These are phyloP conservation scores for Micronycteris hirsuta DNA, from an alignment of 2,113 vertebrate species.

Conservation along the genomic window DNA sequence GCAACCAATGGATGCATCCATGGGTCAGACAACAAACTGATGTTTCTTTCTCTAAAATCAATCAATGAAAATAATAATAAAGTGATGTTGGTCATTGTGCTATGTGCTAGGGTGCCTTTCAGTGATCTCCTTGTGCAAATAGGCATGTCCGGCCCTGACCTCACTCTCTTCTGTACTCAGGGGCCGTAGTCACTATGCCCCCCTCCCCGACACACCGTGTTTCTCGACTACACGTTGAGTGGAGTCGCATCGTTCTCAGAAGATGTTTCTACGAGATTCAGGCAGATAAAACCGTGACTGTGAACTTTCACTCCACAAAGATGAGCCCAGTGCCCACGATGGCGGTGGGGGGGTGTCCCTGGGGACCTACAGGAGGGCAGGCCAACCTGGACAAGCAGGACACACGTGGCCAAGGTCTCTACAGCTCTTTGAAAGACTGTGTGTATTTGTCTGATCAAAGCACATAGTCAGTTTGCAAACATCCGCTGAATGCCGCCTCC, in stretches of 20 bases:
- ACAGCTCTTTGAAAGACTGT: background rate
- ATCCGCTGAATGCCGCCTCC: background rate
- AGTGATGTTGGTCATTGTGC: no score
- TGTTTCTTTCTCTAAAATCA: no score
- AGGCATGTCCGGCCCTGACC: background rate
- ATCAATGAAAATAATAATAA: no score
- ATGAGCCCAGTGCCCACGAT: background rate
- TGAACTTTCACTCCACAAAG: background rate
- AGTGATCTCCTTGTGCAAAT: background rate
- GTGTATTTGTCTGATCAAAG: background rate
- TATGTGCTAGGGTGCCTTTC: no score
- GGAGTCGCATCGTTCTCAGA: background rate
- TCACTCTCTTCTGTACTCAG: fast-evolving
- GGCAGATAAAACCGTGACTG: background rate
- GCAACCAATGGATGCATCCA: no score
- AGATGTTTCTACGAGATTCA: background rate
- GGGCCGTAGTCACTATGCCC: no score
- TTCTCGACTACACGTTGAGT: no score
- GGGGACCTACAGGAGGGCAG: background rate
- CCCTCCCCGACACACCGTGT: fast-evolving
- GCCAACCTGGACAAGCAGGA: background rate
- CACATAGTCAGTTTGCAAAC: background rate
- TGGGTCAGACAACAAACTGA: no score
- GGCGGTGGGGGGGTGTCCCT: no score
- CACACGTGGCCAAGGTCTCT: background rate